phyloP scores from a whole-genome alignment of 2,113 vertebrate species.

The Coptodon rendalli region DNA sequence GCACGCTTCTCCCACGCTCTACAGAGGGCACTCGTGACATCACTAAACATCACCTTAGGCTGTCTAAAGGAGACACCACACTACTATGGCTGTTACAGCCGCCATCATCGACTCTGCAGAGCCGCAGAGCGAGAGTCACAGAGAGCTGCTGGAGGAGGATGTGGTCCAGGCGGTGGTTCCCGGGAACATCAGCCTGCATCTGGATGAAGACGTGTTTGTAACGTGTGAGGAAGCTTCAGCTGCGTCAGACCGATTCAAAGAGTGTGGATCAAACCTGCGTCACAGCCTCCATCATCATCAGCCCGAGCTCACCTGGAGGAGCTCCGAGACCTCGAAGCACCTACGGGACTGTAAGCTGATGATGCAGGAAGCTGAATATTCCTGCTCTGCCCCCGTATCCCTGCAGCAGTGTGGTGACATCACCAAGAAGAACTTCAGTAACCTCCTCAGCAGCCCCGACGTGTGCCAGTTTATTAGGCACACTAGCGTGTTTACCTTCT shows the following conservation, averaged over 20 bases:
- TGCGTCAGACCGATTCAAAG: background rate
- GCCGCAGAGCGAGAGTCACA: background rate
- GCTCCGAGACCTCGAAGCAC: too few relatives aligned
- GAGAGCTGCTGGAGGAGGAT: background rate
- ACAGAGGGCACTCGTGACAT: background rate
- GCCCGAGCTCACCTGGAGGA: too few relatives aligned
- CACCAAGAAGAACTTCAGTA: too few relatives aligned
- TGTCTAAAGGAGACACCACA: background rate
- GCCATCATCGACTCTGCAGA: background rate
- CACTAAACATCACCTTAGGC: background rate
- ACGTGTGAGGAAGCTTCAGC: background rate
- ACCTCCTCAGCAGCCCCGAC: background rate
- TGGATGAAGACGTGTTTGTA: background rate
- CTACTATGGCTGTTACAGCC: background rate
- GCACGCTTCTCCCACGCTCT: background rate
- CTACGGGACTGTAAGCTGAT: too few relatives aligned
- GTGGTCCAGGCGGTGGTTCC: background rate
- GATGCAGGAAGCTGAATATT: too few relatives aligned
- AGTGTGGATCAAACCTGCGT: background rate
- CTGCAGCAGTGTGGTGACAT: too few relatives aligned
- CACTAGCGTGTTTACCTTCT: constrained; percentile 17
- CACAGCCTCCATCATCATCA: background rate
- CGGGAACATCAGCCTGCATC: background rate
- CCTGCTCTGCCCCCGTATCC: too few relatives aligned
- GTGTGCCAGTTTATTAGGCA: background rate